A percentile compares a stretch with the other conserved stretches of the same genome.
Evolutionary conservation across 2,888 invertebrate species (phyloP).

Genomic region (Tribolium freemani): DNA sequence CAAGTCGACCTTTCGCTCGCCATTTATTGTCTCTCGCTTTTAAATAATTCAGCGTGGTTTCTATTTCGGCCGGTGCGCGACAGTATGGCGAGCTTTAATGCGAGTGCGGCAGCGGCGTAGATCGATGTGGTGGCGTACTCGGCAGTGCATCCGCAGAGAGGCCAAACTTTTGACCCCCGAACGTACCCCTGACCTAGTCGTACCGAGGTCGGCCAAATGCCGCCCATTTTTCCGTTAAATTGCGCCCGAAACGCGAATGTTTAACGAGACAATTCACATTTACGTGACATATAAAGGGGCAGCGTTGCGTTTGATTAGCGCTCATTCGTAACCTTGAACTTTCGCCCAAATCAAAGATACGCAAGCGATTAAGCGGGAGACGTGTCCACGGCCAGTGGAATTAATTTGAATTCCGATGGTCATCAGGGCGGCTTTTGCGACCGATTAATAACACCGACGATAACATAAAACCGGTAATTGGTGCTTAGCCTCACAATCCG

Average conservation of each 20-base stretch:
- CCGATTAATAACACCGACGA: slow-evolving; percentile 24
- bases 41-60: slow-evolving; percentile 22
- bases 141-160: slow-evolving; percentile 43
- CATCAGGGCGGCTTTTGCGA: not conserved
- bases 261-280: slow-evolving; percentile 21
- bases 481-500: not conserved
- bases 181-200: slow-evolving; percentile 38
- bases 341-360: too few relatives aligned
- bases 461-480: slow-evolving; percentile 17
- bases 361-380: too few relatives aligned
- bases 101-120: slow-evolving; percentile 27
- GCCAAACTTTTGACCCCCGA: slow-evolving; percentile 40
- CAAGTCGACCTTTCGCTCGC: not conserved
- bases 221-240: slow-evolving; percentile 3
- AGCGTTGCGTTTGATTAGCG: too few relatives aligned
- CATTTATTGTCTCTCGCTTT: slow-evolving; percentile 19
- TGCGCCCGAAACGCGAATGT: not conserved
- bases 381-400: too few relatives aligned
- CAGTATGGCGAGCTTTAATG: slow-evolving; percentile 29
- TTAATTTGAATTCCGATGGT: too few relatives aligned
- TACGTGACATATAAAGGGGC: slow-evolving; percentile 14
- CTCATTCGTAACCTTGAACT: too few relatives aligned
- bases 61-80: slow-evolving; percentile 31
- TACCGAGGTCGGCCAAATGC: slow-evolving; percentile 22
- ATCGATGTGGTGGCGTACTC: slow-evolving; percentile 39